These are phyloP conservation scores for Mamestra brassicae DNA, from an alignment of 2,888 invertebrate genomes.

Conservation along the genomic window DNA sequence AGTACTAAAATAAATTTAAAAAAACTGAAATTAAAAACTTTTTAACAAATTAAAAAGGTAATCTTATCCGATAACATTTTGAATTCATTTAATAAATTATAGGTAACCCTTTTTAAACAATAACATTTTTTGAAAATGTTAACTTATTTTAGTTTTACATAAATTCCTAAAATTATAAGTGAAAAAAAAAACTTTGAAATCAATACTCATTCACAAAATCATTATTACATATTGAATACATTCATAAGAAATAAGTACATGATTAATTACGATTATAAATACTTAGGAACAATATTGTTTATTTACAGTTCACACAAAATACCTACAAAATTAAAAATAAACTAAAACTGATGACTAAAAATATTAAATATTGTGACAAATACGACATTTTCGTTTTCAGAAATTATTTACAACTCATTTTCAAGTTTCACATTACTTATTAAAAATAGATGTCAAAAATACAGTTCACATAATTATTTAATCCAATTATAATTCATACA, in stretches of 20 bases:
- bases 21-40: background rate
- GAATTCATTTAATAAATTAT: conserved; percentile 40
- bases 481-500: conserved; percentile 51
- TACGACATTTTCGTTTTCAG: conserved; percentile 23
- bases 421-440: conserved; percentile 36
- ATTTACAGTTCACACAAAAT: conserved; percentile 60
- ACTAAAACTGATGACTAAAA: conserved; percentile 29
- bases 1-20: conserved; percentile 7
- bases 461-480: conserved; percentile 48
- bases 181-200: conserved; percentile 20
- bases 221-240: conserved; percentile 53
- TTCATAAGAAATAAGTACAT: conserved; percentile 62
- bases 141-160: conserved; percentile 17
- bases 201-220: conserved; percentile 51
- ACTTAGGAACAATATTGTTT: conserved; percentile 65
- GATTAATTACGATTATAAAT: conserved; percentile 64
- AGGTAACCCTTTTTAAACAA: conserved; percentile 28
- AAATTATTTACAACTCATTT: conserved; percentile 60
- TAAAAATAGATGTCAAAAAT: conserved; percentile 49
- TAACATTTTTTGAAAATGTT: conserved; percentile 42
- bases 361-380: conserved; percentile 24
- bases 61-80: conserved; percentile 23
- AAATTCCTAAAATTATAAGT: conserved; percentile 23
- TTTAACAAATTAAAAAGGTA: conserved; percentile 6
- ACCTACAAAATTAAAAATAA: conserved; percentile 39